phyloP scores from a whole-genome alignment of 2,113 vertebrate species.

The Coturnix japonica region DNA sequence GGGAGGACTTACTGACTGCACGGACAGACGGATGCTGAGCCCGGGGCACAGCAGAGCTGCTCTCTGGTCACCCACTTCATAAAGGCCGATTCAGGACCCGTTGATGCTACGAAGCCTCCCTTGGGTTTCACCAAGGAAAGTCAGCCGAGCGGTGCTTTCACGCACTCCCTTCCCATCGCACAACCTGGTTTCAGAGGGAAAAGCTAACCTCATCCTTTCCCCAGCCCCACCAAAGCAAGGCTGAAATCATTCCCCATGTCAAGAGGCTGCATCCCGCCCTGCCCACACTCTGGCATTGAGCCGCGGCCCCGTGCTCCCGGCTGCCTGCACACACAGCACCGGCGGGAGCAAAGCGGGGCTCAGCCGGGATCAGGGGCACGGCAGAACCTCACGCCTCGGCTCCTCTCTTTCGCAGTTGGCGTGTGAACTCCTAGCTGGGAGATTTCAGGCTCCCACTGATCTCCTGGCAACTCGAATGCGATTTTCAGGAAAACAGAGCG shows the following conservation, averaged over 20 bases:
- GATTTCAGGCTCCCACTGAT: conserved; percentile 53
- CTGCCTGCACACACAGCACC: conserved; percentile 35
- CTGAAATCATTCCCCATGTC: background rate
- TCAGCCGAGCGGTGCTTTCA: background rate
- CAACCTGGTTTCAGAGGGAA: background rate
- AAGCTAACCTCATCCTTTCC: background rate
- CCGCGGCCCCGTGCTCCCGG: conserved; percentile 18
- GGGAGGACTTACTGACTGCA: background rate
- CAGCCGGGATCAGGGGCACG: conserved; percentile 44
- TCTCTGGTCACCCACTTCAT: background rate
- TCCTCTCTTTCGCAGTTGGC: conserved; percentile 60
- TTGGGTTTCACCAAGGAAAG: background rate
- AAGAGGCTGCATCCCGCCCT: conserved; percentile 11
- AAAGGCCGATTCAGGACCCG: background rate
- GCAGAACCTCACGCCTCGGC: conserved; percentile 50
- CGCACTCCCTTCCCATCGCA: background rate
- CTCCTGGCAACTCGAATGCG: conserved; percentile 46
- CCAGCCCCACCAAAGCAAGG: background rate
- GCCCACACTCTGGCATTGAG: conserved; percentile 52
- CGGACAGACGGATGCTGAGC: background rate
- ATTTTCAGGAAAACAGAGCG: conserved; percentile 67
- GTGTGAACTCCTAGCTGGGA: conserved; percentile 64
- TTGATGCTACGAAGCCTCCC: background rate
- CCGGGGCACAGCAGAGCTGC: background rate
- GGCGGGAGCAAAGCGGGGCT: conserved; percentile 51